A percentile compares a stretch with the other conserved stretches of the same genome.
phyloP scores from a whole-genome alignment of 2,888 invertebrate species.

The Thalpophila matura region DNA sequence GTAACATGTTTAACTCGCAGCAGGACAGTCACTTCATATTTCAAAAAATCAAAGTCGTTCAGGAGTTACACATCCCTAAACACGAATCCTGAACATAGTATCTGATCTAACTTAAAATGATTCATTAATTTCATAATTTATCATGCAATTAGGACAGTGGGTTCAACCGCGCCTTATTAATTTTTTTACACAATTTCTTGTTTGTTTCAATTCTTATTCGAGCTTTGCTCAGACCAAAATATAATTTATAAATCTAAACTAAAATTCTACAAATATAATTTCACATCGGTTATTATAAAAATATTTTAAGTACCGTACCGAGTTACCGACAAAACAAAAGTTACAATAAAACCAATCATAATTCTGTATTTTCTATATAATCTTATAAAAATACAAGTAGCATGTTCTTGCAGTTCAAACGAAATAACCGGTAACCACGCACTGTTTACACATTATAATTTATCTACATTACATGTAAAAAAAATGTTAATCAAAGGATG shows the following conservation, averaged over 20 bases:
- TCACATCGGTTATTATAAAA: constrained; percentile 16
- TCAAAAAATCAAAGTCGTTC: too few relatives aligned
- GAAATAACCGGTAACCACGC: neutral
- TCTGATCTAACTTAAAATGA: too few relatives aligned
- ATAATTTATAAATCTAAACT: constrained; percentile 26
- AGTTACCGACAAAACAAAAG: constrained; percentile 23
- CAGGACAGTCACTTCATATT: too few relatives aligned
- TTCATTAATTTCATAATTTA: constrained; percentile 1
- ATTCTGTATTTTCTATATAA: constrained; percentile 12
- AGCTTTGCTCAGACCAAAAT: constrained; percentile 33
- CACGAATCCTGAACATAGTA: too few relatives aligned
- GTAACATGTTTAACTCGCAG: too few relatives aligned
- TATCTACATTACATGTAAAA: too few relatives aligned
- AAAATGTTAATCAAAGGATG: neutral
- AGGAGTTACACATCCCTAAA: too few relatives aligned
- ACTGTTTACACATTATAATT: neutral
- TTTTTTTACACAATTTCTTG: neutral
- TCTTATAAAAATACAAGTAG: constrained; percentile 16
- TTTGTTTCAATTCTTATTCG: constrained; percentile 20
- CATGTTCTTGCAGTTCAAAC: neutral
- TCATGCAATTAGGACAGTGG: neutral
- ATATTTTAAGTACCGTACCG: constrained; percentile 19
- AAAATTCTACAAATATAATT: constrained; percentile 31
- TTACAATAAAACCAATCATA: constrained; percentile 19
- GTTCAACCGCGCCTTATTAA: neutral